Evolutionary conservation across 2,888 invertebrate species (phyloP).

Genomic region (Syritta pipiens): DNA sequence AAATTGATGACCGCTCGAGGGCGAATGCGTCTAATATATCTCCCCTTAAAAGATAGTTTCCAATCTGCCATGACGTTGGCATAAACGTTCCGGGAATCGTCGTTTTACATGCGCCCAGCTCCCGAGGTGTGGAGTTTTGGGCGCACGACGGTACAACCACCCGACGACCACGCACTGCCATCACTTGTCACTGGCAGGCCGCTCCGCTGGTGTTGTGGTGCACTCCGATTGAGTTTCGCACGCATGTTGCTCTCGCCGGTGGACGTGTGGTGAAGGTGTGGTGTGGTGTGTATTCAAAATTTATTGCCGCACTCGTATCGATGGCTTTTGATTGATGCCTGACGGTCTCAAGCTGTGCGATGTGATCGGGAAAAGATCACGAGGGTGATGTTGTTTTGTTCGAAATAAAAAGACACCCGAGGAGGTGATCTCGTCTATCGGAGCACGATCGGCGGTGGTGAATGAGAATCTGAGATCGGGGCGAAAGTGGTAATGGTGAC

Average conservation of each 20-base stretch:
- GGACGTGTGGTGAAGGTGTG: conserved; percentile 4
- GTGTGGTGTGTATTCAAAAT: conserved; percentile 20
- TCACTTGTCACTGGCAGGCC: conserved; percentile 49
- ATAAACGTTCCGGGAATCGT: conserved; percentile 25
- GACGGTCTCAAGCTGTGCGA: conserved; percentile 47
- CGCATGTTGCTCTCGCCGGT: conserved; percentile 52
- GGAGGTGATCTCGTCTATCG: too few relatives aligned
- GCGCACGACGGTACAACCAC: conserved; percentile 20
- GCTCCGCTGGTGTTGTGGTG: conserved; percentile 7
- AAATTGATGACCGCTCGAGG: conserved; percentile 58
- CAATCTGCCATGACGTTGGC: conserved; percentile 49
- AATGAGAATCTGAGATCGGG: too few relatives aligned
- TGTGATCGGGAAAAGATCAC: conserved; percentile 27
- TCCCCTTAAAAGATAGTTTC: conserved; percentile 52
- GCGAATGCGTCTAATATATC: conserved; percentile 57
- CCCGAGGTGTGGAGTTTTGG: conserved; percentile 52
- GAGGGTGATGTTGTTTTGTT: conserved; percentile 3
- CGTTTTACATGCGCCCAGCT: conserved; percentile 14
- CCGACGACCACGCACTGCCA: conserved; percentile 61
- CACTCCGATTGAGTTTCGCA: conserved; percentile 54
- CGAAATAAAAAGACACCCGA: too few relatives aligned
- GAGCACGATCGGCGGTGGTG: too few relatives aligned
- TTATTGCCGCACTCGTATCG: conserved; percentile 49
- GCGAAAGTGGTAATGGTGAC: too few relatives aligned
- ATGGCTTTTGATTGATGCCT: conserved; percentile 54